Conservation (phyloP, 2,113 vertebrate genomes). For the Gymnobelideus leadbeateri region DNA sequence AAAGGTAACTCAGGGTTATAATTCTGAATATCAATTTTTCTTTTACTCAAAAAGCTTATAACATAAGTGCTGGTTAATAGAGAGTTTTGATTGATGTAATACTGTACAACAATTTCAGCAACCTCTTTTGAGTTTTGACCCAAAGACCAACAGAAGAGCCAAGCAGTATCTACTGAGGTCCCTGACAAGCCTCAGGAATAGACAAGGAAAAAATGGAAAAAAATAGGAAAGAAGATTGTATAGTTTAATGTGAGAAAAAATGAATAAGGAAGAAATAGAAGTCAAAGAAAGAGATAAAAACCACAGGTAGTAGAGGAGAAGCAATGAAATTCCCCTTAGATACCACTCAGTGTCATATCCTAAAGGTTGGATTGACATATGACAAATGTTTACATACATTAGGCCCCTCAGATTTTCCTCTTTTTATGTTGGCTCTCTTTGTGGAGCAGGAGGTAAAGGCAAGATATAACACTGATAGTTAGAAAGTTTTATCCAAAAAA, state of each 20-base stretch:
- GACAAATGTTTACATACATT: constrained; percentile 28
- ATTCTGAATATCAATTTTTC: neutral
- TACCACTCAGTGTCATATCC: neutral
- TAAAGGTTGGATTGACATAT: neutral
- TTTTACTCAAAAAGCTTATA: neutral
- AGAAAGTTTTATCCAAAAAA: neutral
- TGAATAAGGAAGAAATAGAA: neutral
- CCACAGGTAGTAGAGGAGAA: neutral
- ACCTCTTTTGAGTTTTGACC: neutral
- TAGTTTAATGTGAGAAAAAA: neutral
- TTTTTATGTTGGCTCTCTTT: neutral
- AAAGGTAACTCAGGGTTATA: neutral
- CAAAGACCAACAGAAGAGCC: neutral
- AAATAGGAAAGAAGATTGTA: neutral
- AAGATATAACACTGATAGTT: neutral
- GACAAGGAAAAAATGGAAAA: neutral
- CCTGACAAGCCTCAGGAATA: neutral
- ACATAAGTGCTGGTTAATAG: neutral
- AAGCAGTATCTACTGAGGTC: neutral
- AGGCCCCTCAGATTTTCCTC: neutral
- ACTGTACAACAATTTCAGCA: neutral
- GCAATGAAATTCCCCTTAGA: neutral
- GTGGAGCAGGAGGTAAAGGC: constrained; percentile 18
- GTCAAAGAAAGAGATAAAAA: constrained; percentile 28
- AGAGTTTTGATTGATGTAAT: neutral